Conservation (phyloP, 2,797 vertebrate species). For the Sternotherus odoratus region DNA sequence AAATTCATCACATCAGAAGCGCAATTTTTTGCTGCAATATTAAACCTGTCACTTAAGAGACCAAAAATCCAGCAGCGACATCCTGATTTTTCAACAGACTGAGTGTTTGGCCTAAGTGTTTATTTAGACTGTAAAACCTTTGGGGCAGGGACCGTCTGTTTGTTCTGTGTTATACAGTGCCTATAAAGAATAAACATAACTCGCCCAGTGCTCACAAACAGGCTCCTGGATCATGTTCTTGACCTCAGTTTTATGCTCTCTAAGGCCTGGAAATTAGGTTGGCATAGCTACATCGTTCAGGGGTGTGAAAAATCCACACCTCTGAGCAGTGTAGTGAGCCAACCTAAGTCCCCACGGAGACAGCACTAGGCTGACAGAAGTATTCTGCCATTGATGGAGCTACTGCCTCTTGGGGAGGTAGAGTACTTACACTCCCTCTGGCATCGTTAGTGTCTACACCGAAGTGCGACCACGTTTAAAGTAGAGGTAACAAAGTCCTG, state of each 20-base stretch:
- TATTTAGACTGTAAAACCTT: not conserved
- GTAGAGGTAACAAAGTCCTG: no score
- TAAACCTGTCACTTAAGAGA: not conserved
- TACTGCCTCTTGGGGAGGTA: no score
- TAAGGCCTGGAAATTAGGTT: not conserved
- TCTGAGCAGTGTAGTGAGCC: not conserved
- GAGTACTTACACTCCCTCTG: not conserved
- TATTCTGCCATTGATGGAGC: not conserved
- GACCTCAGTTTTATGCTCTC: not conserved
- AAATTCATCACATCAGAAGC: fast-evolving
- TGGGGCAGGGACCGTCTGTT: not conserved
- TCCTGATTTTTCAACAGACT: not conserved
- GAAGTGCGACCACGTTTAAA: no score
- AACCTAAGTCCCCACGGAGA: not conserved
- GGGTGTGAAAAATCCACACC: not conserved
- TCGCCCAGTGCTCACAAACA: not conserved
- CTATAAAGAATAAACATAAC: not conserved
- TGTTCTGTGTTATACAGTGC: not conserved
- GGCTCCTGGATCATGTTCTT: not conserved
- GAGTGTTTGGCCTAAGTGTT: not conserved
- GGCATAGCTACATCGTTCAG: no score
- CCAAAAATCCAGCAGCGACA: not conserved
- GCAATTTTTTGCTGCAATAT: fast-evolving
- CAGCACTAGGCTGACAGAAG: not conserved
- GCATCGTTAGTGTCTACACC: not conserved